Evolutionary conservation across 1,140 invertebrate genomes (phyloP).

Genomic region (Acromyrmex heyeri): DNA sequence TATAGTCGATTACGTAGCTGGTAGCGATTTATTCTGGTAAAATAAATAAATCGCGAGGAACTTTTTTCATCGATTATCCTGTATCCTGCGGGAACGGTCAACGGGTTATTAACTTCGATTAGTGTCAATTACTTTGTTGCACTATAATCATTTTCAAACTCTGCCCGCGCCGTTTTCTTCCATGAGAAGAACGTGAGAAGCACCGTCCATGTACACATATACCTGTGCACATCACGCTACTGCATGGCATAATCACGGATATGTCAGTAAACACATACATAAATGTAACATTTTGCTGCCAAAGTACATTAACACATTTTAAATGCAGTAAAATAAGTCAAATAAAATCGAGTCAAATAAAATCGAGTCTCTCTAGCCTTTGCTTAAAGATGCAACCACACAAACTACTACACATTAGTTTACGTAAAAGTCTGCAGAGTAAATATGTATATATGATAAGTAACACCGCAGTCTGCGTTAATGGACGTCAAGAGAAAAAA

Average conservation of each 20-base stretch:
- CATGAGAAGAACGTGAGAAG: slow-evolving; percentile 43
- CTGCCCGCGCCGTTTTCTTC: not conserved
- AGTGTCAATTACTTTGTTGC: slow-evolving; percentile 70
- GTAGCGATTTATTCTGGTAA: slow-evolving; percentile 36
- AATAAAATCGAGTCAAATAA: not conserved
- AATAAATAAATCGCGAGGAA: slow-evolving; percentile 30
- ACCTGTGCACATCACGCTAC: not conserved
- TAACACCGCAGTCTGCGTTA: not conserved
- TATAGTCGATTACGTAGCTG: slow-evolving; percentile 20
- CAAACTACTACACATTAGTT: slow-evolving; percentile 17
- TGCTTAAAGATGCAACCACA: slow-evolving; percentile 9
- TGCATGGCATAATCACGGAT: not conserved
- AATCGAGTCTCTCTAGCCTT: not conserved
- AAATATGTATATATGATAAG: slow-evolving; percentile 37
- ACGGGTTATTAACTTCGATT: slow-evolving; percentile 71
- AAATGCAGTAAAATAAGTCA: slow-evolving; percentile 29
- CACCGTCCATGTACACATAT: not conserved
- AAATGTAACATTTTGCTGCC: slow-evolving; percentile 39
- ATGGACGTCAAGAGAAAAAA: slow-evolving; percentile 19
- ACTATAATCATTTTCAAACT: slow-evolving; percentile 57
- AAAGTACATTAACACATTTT: slow-evolving; percentile 44
- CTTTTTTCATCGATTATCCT: slow-evolving; percentile 57
- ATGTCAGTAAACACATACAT: not conserved
- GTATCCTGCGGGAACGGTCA: slow-evolving; percentile 31
- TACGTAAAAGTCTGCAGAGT: slow-evolving; percentile 6